These are phyloP conservation scores for Drosophila kambysellisi DNA, from an alignment of 2,888 invertebrate genomes.

Conservation along the genomic window DNA sequence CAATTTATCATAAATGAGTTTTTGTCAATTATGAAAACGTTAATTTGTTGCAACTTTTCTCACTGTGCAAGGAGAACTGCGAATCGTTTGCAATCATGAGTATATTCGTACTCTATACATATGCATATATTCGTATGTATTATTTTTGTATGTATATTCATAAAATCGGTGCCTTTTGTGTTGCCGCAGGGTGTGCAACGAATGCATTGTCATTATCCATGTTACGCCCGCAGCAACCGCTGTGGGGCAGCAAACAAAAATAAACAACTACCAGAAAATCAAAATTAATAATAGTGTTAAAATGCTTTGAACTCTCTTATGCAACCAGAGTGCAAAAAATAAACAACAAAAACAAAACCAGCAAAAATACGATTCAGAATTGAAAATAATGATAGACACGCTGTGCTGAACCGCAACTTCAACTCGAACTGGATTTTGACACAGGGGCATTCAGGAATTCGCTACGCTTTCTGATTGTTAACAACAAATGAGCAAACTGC, in stretches of 20 bases:
- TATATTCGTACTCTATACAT: constrained; percentile 12
- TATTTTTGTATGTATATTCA: constrained; percentile 15
- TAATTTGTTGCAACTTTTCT: constrained; percentile 1
- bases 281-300: constrained; percentile 64
- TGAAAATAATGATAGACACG: constrained; percentile 63
- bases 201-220: constrained; percentile 60
- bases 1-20: neutral
- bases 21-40: neutral
- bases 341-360: neutral
- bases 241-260: neutral
- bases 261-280: constrained; percentile 20
- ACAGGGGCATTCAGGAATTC: constrained; percentile 12
- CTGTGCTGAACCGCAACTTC: constrained; percentile 43
- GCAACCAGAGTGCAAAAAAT: constrained; percentile 46
- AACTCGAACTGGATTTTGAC: constrained; percentile 14
- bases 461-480: constrained; percentile 61
- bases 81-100: constrained; percentile 11
- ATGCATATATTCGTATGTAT: neutral
- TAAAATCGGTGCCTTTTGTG: constrained; percentile 35
- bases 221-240: constrained; percentile 11
- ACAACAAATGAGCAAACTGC: neutral
- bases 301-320: constrained; percentile 54
- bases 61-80: constrained; percentile 17
- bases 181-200: constrained; percentile 39
- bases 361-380: constrained; percentile 33